These are phyloP conservation scores for Phacellophora camtschatica DNA, from an alignment of 30 jellyfish, hydroid and myxozoan species.

Conservation along the genomic window DNA sequence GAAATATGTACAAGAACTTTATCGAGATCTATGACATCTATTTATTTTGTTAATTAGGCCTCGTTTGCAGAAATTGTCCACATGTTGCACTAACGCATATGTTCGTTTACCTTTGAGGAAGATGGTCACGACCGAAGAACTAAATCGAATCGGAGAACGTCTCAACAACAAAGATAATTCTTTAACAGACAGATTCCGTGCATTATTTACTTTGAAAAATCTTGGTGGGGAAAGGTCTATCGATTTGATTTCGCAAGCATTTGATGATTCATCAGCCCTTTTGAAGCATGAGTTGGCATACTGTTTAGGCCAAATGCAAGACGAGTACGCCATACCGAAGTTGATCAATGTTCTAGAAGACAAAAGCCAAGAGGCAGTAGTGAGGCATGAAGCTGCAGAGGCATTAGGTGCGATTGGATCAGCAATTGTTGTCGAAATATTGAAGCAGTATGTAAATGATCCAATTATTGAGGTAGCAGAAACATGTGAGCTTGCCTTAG, in stretches of 20 bases:
- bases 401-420: conserved; percentile 98
- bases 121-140: conserved; percentile 39
- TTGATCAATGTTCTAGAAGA: conserved; percentile 64
- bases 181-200: conserved; percentile 83
- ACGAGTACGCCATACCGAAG: conserved; percentile 58
- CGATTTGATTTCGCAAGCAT: conserved; percentile 66
- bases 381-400: conserved; percentile 98
- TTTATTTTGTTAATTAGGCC: no score
- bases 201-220: conserved; percentile 77
- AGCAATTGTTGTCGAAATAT: conserved; percentile 32
- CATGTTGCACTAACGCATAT: no score
- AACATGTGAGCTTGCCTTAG: conserved; percentile 91
- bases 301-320: conserved; percentile 99
- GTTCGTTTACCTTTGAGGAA: no score
- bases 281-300: conserved; percentile 97
- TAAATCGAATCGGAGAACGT: conserved; percentile 51
- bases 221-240: conserved; percentile 68
- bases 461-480: conserved; percentile 90
- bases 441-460: conserved; percentile 56
- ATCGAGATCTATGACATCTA: no score
- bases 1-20: no score
- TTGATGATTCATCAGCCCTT: conserved; percentile 89
- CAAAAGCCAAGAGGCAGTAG: conserved; percentile 80
- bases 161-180: conserved; percentile 53
- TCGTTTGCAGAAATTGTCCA: no score